Base-by-base conservation (phyloP, 2,797 vertebrate genomes). In the Sebastiscus albofasciatus region DNA sequence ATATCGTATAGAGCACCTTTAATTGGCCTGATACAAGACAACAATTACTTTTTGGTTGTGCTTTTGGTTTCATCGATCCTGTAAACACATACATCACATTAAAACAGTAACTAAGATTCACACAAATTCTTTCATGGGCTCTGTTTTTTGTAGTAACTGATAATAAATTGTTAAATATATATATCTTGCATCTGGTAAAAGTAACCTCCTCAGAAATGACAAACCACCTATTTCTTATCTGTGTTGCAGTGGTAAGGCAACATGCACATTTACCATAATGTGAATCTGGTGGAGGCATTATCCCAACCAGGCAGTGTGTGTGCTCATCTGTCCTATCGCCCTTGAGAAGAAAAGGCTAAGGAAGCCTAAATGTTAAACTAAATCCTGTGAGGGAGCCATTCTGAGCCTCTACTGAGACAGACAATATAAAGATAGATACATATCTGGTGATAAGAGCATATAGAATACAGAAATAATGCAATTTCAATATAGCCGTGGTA, bases 351-450 rank as follows among this genome's bases (percentile, higher is more conserved):
- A 81, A 83, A 72, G 33, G 55, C 68, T 20, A 54, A 39, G 8
- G 27, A 67, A 60, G 33, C 20, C 26, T 13, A 82, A 62, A 88
- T 79, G 72, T 81, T 65, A 52, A 59, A 84, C 46, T 49, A 16
- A 81, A 82, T 71, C 82, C 67, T 13, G 1, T 1, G 14, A 60
- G 1, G 56, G 0, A 52, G 58, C 20, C 26, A 3, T 29, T 73
- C 75, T 69, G 62, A 81, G 77, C 29, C 59, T 77, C 65, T 52
- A 26, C 54, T 56, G 78, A 55, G 58, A 58, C 58, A 77, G 68
- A 80, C 62, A 87, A 81, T 61, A 85, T 34, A 75, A 72, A 84
- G 77, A 49, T 49, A 54, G 20, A 90, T 89, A 78, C 33, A 77
- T 31, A 92, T 91, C 82, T 62, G 46, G 16, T 20, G 79, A 90